Evolutionary conservation across 2,113 vertebrate species (phyloP).

Genomic region (Cyanocitta stelleri): DNA sequence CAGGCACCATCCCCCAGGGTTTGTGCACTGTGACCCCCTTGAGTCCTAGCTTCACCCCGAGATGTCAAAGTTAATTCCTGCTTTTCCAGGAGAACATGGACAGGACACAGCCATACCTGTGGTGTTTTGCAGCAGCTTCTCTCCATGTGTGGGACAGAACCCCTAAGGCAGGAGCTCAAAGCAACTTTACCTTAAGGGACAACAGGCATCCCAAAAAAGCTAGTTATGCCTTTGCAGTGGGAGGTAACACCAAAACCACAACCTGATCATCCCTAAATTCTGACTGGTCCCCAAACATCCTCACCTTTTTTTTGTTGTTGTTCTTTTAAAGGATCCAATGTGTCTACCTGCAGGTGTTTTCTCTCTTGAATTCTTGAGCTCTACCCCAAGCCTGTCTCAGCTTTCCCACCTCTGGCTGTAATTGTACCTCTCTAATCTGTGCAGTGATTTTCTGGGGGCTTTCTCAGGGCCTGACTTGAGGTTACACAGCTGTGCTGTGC

Average conservation of each 20-base stretch:
- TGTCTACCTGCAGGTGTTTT: background rate
- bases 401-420: background rate
- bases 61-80: background rate
- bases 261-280: background rate
- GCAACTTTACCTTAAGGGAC: background rate
- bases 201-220: background rate
- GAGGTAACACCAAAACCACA: fast-evolving
- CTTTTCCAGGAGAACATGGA: background rate
- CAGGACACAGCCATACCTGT: background rate
- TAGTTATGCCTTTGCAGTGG: background rate
- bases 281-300: background rate
- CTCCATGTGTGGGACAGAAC: background rate
- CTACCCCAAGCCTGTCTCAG: background rate
- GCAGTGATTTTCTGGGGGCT: background rate
- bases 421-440: background rate
- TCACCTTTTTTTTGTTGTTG: background rate
- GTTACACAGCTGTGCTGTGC: background rate
- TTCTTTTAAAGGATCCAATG: background rate
- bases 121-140: background rate
- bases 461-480: background rate
- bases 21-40: background rate
- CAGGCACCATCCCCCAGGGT: background rate
- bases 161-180: background rate
- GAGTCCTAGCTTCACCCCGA: background rate
- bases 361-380: background rate